phyloP scores from a whole-genome alignment of 2,113 vertebrate genomes.

The Haemorhous mexicanus region DNA sequence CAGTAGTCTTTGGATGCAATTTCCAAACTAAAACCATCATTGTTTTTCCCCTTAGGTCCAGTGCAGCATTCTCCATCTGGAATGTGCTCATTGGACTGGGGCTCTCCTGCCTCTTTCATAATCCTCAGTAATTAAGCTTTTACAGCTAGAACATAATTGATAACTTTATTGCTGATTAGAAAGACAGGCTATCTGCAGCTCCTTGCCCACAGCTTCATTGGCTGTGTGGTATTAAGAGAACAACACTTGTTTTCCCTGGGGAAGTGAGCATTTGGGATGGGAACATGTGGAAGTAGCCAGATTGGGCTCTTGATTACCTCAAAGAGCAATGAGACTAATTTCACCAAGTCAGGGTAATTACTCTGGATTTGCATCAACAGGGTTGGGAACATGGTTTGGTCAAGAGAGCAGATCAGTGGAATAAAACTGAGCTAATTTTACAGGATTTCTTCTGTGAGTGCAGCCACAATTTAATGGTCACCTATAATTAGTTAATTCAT shows the following conservation, averaged over 20 bases:
- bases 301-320: background rate
- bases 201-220: background rate
- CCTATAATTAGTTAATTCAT: conserved; percentile 47
- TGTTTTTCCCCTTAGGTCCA: background rate
- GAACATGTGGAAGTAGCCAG: background rate
- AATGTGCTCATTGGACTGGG: background rate
- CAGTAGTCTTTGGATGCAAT: background rate
- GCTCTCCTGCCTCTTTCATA: conserved; percentile 29
- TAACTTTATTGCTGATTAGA: conserved; percentile 39
- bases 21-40: background rate
- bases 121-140: conserved; percentile 49
- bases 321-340: background rate
- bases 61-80: conserved; percentile 9
- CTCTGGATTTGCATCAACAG: conserved; percentile 1
- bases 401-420: conserved; percentile 10
- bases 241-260: background rate
- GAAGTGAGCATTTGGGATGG: background rate
- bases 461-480: conserved; percentile 39
- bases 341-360: background rate
- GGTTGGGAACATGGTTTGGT: background rate
- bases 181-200: background rate
- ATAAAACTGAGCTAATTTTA: conserved; percentile 36
- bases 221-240: background rate
- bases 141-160: conserved; percentile 44
- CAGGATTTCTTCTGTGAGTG: conserved; percentile 7